These are phyloP conservation scores for Drosophila takahashii DNA, from an alignment of 1,140 invertebrate genomes.

Conservation along the genomic window DNA sequence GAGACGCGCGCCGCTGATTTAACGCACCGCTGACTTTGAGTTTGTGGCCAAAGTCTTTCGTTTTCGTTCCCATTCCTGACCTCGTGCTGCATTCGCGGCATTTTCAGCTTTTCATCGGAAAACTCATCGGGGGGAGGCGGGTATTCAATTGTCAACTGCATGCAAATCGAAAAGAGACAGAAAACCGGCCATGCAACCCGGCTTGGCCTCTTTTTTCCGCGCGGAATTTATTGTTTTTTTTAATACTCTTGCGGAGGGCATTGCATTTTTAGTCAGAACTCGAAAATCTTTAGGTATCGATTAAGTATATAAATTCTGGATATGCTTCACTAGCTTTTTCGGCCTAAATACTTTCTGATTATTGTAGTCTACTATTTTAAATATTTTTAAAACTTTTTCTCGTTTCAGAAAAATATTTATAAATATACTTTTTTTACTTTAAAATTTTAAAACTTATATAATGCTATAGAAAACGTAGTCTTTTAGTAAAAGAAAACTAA, in stretches of 20 bases:
- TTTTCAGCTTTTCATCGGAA: constrained; percentile 40
- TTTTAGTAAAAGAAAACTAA: too few species aligned
- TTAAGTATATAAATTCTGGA: too few species aligned
- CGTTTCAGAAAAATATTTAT: too few species aligned
- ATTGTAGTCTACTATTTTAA: too few species aligned
- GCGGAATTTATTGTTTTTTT: constrained; percentile 21
- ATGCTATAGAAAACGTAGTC: too few species aligned
- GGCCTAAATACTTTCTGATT: too few species aligned
- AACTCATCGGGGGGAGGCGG: background rate
- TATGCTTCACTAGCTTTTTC: too few species aligned
- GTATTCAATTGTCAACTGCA: constrained; percentile 34
- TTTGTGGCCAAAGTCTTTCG: constrained; percentile 78
- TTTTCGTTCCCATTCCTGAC: constrained; percentile 51
- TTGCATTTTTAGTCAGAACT: background rate
- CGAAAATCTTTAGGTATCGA: too few species aligned
- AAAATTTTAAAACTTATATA: too few species aligned
- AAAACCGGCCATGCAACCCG: constrained; percentile 6
- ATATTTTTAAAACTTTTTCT: too few species aligned
- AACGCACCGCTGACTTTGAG: constrained; percentile 62
- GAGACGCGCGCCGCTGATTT: constrained; percentile 47
- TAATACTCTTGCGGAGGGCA: background rate
- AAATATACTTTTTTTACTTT: too few species aligned
- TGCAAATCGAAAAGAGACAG: constrained; percentile 6
- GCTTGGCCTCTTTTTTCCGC: constrained; percentile 6
- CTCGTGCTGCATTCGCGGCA: constrained; percentile 73